A percentile compares a stretch with the other conserved stretches of the same genome.
phyloP scores from a whole-genome alignment of 1,140 invertebrate genomes.

The Nymphalis io region DNA sequence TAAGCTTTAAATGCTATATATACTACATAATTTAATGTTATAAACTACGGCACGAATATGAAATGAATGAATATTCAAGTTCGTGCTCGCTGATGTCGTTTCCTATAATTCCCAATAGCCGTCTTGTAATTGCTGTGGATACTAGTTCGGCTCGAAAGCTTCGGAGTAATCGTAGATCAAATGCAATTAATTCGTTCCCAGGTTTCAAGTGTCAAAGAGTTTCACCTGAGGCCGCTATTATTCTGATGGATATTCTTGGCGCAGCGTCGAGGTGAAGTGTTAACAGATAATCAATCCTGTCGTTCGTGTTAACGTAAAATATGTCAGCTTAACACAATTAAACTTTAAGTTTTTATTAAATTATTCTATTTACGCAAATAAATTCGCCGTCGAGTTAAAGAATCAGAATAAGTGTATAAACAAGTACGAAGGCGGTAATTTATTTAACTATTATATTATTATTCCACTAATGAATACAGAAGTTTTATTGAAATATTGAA shows the following conservation, averaged over 20 bases:
- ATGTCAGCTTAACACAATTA: too few relatives aligned
- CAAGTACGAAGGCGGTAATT: too few relatives aligned
- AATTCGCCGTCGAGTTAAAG: too few relatives aligned
- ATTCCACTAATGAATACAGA: too few relatives aligned
- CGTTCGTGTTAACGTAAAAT: too few relatives aligned
- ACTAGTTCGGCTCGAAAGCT: background rate
- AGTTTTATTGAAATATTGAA: too few relatives aligned
- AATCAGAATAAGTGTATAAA: too few relatives aligned
- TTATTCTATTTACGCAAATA: too few relatives aligned
- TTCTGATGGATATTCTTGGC: background rate
- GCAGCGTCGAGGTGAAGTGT: background rate
- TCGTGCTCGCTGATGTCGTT: background rate
- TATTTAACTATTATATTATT: too few relatives aligned
- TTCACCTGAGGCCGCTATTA: background rate
- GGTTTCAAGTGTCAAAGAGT: background rate
- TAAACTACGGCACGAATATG: background rate
- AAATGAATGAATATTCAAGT: constrained; percentile 1
- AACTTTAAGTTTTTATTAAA: too few relatives aligned
- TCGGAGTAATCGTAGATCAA: constrained; percentile 14
- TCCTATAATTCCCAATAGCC: background rate
- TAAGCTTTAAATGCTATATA: too few relatives aligned
- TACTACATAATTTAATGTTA: too few relatives aligned
- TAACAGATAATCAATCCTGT: background rate
- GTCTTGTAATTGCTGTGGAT: constrained; percentile 4
- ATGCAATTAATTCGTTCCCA: constrained; percentile 21